phyloP scores from a whole-genome alignment of 2,797 vertebrate genomes.

The Sylvia borin region DNA sequence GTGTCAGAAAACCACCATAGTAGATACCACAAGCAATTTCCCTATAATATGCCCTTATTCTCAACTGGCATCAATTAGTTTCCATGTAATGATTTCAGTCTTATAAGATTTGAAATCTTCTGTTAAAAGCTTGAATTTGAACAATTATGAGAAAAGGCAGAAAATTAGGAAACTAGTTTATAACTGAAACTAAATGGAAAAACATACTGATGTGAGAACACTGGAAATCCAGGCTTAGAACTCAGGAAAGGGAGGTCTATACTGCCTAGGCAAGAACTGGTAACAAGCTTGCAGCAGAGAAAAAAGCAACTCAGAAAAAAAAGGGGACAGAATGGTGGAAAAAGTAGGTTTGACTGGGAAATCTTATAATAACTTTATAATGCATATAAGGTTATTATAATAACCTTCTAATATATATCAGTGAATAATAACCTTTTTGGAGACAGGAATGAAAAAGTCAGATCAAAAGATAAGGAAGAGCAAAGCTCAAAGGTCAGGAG shows the following conservation, averaged over 20 bases:
- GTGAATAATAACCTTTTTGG: neutral
- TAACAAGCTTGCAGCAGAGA: neutral
- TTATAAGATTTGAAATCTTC: neutral
- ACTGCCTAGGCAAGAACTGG: neutral
- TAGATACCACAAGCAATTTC: neutral
- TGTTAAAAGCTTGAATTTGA: neutral
- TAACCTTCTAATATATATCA: neutral
- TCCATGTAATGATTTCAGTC: neutral
- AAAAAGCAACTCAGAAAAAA: neutral
- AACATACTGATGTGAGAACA: neutral
- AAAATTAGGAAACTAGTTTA: neutral
- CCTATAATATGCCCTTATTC: neutral
- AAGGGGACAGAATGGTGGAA: neutral
- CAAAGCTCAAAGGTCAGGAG: neutral
- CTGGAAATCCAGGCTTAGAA: neutral
- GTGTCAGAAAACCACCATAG: neutral
- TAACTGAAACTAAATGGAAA: neutral
- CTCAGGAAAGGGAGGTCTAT: neutral
- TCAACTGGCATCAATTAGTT: neutral
- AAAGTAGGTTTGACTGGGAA: neutral
- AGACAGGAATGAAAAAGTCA: neutral
- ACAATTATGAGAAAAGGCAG: neutral
- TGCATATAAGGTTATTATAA: neutral
- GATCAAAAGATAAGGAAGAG: neutral
- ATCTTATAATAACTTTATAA: neutral